Evolutionary conservation across 2,888 invertebrate species (phyloP).

Genomic region (Ecliptopera silaceata): DNA sequence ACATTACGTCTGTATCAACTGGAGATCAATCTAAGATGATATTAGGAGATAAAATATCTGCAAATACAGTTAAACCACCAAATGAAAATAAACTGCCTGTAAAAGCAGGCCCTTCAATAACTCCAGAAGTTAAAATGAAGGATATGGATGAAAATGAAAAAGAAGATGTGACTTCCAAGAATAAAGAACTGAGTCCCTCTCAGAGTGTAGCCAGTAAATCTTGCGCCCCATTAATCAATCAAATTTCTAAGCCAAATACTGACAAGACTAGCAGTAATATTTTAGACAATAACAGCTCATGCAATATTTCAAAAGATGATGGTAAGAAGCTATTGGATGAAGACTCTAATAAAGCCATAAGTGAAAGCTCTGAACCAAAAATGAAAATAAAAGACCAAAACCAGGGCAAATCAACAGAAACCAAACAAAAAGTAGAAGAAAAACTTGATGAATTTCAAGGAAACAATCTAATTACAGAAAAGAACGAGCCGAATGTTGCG

Average conservation of each 20-base stretch:
- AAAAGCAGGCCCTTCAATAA: not conserved
- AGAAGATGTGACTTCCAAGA: not conserved
- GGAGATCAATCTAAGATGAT: conserved; percentile 1
- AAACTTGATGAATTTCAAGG: conserved; percentile 1
- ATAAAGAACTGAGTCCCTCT: not conserved
- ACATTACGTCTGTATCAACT: not conserved
- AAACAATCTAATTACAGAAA: not conserved
- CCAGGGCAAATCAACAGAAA: conserved; percentile 1
- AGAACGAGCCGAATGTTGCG: not conserved
- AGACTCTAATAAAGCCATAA: not conserved
- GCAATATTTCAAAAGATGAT: conserved; percentile 1
- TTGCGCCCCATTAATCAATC: not conserved
- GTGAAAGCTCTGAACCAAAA: conserved; percentile 2
- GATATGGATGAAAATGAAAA: not conserved
- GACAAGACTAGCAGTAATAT: not conserved
- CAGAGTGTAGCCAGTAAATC: conserved; percentile 1
- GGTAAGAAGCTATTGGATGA: not conserved
- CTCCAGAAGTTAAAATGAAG: not conserved
- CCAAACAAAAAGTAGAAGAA: conserved; percentile 8
- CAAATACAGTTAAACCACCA: conserved; percentile 5
- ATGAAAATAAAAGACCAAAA: not conserved
- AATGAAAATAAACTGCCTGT: conserved; percentile 14
- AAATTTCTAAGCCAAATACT: not conserved
- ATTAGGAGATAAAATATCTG: not conserved
- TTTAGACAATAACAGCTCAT: conserved; percentile 4